Base-by-base conservation (phyloP, 1,140 invertebrate genomes). In the Papilio polyxenes region DNA sequence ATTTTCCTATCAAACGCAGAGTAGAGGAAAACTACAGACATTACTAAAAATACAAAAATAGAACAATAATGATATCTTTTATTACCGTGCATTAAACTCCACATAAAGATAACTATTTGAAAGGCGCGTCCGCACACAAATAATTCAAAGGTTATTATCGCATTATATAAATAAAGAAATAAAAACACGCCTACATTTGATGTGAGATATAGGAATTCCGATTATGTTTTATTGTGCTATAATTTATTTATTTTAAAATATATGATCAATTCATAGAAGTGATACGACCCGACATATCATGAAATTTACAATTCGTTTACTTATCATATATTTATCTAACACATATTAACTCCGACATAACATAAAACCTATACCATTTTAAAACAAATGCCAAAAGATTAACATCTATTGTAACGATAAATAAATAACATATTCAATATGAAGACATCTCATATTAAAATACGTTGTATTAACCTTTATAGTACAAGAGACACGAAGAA, bases 41-140 rank as follows among this genome's bases (percentile, higher is more conserved):
- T 51, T 49, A 44, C 37, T 15, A 10, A 17, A 69, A 49, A 15
- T 23, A 9, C 37, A 9, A 40, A 65, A 80, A 80, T 65, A 80
- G 78, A 80, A 51, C 78, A 69, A 69, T 17, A 20, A 69, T 80
- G 44, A 80, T 80, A 40, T n/a, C 40, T 13, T 23, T 80, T 72
- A 80, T 20, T n/a, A 65, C 13, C 20, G 44, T 7, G 3, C 77
- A 62, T 31, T 69, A 51, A 76, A 31, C 62, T 65, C 17, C 15
- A 10, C 69, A 80, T 80, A 69, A 69, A 80, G 78, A 80, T 80
- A 80, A 80, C 59, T 51, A 13, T 59, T 51, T 80, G 37, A 80
- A 80, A 80, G 10, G 62, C 51, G 17, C 17, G 31, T 80, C 62
- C 78, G 44, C 59, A 23, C 40, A 44, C 15, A 20, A 65, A 23